Percentiles rank a stretch among this genome's conserved stretches.
phyloP scores from a whole-genome alignment of 2,888 invertebrate species.

The Conistra vaccinii region DNA sequence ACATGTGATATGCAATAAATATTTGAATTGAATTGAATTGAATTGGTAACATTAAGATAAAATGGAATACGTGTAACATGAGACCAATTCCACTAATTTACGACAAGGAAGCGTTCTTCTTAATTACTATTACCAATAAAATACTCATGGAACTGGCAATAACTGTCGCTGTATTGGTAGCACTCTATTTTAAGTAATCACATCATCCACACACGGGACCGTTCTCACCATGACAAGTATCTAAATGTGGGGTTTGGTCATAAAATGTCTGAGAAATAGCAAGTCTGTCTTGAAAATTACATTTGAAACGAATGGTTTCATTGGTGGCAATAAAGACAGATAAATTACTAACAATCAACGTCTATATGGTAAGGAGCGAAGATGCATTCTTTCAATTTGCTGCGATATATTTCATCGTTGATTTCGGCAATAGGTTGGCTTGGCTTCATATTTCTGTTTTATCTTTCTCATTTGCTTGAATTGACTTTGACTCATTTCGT shows the following conservation, averaged over 20 bases:
- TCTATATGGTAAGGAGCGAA: conserved; percentile 10
- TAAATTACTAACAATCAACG: conserved; percentile 29
- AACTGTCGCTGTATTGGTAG: conserved; percentile 38
- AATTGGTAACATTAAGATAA: conserved; percentile 17
- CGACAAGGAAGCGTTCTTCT: conserved; percentile 26
- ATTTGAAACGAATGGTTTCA: conserved; percentile 41
- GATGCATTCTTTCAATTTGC: conserved; percentile 31
- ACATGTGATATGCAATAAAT: too few species aligned
- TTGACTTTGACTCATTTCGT: conserved; percentile 1
- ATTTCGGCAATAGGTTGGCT: conserved; percentile 1
- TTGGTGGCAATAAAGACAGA: conserved; percentile 37
- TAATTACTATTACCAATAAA: conserved; percentile 43
- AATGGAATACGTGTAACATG: conserved; percentile 15
- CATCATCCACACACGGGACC: conserved; percentile 45
- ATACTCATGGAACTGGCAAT: conserved; percentile 39
- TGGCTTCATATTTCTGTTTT: not conserved
- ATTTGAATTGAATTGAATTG: too few species aligned
- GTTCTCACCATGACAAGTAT: conserved; percentile 30
- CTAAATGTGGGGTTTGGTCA: conserved; percentile 39
- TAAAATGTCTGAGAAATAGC: conserved; percentile 30
- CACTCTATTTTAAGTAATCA: conserved; percentile 56
- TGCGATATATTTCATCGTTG: conserved; percentile 28
- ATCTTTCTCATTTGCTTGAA: conserved; percentile 7
- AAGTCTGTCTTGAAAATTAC: conserved; percentile 25
- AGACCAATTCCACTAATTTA: conserved; percentile 32